Evolutionary conservation across 1,140 invertebrate genomes (phyloP), one percentile per base, ranked within the genome.

Genomic region (Zaprionus ghesquierei): DNA sequence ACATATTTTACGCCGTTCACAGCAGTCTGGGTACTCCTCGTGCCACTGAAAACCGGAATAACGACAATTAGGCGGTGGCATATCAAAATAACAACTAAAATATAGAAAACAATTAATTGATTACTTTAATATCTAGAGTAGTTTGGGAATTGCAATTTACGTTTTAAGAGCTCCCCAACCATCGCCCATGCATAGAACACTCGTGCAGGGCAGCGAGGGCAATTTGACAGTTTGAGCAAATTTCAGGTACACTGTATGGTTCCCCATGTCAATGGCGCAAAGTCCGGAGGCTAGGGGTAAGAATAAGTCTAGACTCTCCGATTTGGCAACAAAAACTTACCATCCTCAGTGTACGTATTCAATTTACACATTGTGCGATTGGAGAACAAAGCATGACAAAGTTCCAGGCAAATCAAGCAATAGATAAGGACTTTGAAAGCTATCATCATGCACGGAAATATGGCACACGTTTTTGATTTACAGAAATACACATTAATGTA

Each of bases 221-320:
- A 86, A 12, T 8, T 53, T 50, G 3, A 55, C 13, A 2, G 25
- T 38, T 23, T 86, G 25, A 0, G 56, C 78, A 9, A 20, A 27
- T 0, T 33, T 62, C 0, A 85, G 41, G 6, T 80, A 23, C 9
- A 78, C 29, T 5, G 63, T 2, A 5, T 53, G 55, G 13, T n/a
- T 8, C 5, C 60, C 81, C 25, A 77, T 25, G 35, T 85, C 77
- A 12, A 86, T 4, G 6, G 81, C 78, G 64, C 75, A 86, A 5
- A 61, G 75, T 41, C 25, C 63, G 1, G 81, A 78, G 66, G 75
- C 81, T 85, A n/a, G 3, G 27, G 6, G n/a, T 1, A 8, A 3
- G 1, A 27, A 5, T 20, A 6, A 22, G n/a, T n/a, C n/a, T n/a
- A n/a, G n/a, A n/a, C n/a, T n/a, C n/a, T n/a, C n/a, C n/a, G n/a